Percentiles rank a stretch among this genome's conserved stretches.
phyloP scores from a whole-genome alignment of 2,888 invertebrate genomes.

The Mimas tiliae region DNA sequence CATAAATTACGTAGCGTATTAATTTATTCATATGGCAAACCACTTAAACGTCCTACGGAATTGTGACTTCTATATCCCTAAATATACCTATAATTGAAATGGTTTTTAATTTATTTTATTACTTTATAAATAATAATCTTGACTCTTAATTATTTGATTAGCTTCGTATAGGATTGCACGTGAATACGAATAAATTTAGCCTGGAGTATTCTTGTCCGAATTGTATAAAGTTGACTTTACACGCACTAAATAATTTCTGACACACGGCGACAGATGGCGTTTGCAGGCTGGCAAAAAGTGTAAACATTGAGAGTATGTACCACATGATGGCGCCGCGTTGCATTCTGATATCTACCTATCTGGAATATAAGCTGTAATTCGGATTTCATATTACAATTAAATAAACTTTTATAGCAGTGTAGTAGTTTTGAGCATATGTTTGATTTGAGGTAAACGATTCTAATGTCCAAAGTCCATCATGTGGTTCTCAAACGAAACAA shows the following conservation, averaged over 20 bases:
- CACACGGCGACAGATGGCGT: constrained; percentile 23
- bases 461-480: background rate
- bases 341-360: background rate
- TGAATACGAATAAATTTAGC: background rate
- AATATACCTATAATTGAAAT: background rate
- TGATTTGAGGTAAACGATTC: no score
- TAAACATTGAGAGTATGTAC: constrained; percentile 8
- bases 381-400: no score
- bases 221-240: background rate
- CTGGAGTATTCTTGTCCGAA: background rate
- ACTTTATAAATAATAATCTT: background rate
- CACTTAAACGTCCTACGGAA: constrained; percentile 7
- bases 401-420: no score
- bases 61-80: background rate
- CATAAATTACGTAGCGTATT: constrained; percentile 50
- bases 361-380: background rate
- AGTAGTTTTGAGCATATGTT: no score
- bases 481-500: background rate
- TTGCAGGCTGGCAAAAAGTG: constrained; percentile 9
- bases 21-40: constrained; percentile 49
- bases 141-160: background rate
- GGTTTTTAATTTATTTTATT: constrained; percentile 9
- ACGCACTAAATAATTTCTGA: background rate
- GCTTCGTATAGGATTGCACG: background rate
- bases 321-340: background rate